Conservation (phyloP, 2,888 invertebrate genomes). For the Mythimna ferrago region DNA sequence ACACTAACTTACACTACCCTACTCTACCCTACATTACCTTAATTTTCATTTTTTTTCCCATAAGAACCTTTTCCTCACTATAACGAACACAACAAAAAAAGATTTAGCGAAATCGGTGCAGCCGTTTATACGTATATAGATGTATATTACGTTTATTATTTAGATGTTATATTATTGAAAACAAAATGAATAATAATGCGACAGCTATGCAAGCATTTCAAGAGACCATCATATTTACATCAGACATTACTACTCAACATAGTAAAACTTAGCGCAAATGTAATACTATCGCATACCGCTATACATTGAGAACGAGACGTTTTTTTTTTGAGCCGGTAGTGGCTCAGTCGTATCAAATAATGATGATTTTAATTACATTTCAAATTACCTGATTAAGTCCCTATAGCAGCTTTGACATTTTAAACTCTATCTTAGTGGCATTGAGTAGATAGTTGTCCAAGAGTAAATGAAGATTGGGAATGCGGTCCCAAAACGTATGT, state of each 20-base stretch:
- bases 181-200: not conserved
- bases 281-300: not conserved
- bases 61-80: no score
- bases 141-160: no score
- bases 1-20: no score
- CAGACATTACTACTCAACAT: not conserved
- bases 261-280: slow-evolving; percentile 7
- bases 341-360: slow-evolving; percentile 22
- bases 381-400: slow-evolving; percentile 5
- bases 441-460: slow-evolving; percentile 3
- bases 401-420: not conserved
- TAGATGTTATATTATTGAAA: not conserved
- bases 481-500: not conserved
- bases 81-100: no score
- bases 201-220: not conserved
- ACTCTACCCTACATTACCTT: no score
- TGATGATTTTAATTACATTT: slow-evolving; percentile 37
- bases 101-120: no score
- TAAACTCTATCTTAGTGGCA: slow-evolving; percentile 12
- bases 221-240: no score
- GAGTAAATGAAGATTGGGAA: not conserved
- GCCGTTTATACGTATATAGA: no score
- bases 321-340: slow-evolving; percentile 31
- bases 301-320: not conserved
- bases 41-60: no score